These are phyloP conservation scores for Paradoxurus hermaphroditus DNA, from an alignment of 2,113 vertebrate genomes.

Conservation along the genomic window DNA sequence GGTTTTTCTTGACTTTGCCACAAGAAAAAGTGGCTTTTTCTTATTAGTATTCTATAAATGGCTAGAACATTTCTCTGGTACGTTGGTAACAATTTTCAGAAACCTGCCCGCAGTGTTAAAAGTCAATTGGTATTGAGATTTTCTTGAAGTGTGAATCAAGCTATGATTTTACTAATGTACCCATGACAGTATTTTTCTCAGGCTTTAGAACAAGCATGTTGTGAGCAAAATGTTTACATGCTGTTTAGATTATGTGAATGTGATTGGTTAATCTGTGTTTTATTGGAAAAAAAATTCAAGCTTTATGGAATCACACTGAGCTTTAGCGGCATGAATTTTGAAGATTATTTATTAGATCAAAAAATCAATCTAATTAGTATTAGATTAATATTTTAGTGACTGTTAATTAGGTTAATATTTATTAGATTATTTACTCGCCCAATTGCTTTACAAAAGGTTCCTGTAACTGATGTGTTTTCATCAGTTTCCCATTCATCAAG, in stretches of 20 bases:
- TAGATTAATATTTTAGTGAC: too few relatives aligned
- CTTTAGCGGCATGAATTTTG: not conserved
- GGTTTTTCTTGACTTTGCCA: not conserved
- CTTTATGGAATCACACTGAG: not conserved
- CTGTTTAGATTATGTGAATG: not conserved
- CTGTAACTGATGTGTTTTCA: not conserved
- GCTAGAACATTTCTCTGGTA: not conserved
- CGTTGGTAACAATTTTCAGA: not conserved
- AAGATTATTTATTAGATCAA: not conserved
- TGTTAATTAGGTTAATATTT: not conserved
- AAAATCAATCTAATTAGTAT: too few relatives aligned
- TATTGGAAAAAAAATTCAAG: not conserved
- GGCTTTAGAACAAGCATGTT: not conserved
- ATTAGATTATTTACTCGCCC: not conserved
- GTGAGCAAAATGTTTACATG: not conserved
- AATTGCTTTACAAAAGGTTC: not conserved
- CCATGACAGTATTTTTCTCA: not conserved
- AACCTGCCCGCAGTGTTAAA: not conserved
- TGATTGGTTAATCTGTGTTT: constrained; percentile 12
- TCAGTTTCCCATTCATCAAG: not conserved
- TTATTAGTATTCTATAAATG: not conserved
- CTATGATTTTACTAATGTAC: not conserved
- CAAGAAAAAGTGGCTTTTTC: not conserved
- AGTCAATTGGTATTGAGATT: not conserved
- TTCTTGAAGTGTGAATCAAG: constrained; percentile 15